Evolutionary conservation across 2,797 vertebrate species (phyloP), one percentile per base, ranked within the genome.

Genomic region (Austrolebias charrua): DNA sequence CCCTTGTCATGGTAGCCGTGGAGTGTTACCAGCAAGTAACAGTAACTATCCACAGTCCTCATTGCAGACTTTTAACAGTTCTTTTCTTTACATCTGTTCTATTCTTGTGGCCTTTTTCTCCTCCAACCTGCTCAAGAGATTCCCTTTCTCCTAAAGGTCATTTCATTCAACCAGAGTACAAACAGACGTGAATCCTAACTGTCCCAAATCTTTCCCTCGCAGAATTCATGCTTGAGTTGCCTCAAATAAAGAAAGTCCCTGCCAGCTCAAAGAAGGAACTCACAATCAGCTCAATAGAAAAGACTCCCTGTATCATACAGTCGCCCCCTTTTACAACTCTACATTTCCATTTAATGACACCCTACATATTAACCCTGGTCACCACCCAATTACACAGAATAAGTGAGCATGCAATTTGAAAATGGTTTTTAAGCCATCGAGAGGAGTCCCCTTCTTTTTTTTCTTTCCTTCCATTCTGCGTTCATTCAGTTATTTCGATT

Each of bases 261-360:
- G 93, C 92, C 91, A 92, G 92, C 92, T 69, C 90, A 94, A 93
- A 95, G 86, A 85, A 94, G 95, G 95, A 95, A 94, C 95, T 94
- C 93, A 91, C 92, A 95, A 93, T 94, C 92, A 91, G 94, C 93
- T 92, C 96, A 95, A 95, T 94, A 96, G 95, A 97, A 95, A 97
- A 93, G 91, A 90, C 92, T 93, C 94, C 94, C 95, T 94, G 95
- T 96, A 98, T 97, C 95, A 96, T 96, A 96, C 95, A 95, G 94
- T 95, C 93, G 94, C 92, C 93, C 76, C 45, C 7, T 38, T 56
- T 87, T 96, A 98, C 95, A 98, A 96, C 94, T 93, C 94, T 94
- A 96, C 95, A 95, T 97, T 98, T 98, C 96, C 96, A 97, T 98
- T 96, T 98, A 96, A 97, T 94, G 94, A 97, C 95, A 96, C 94